These are phyloP conservation scores for Eunapius fragilis DNA, from an alignment of 37 sponge, comb jelly and placozoan species.

Conservation along the genomic window DNA sequence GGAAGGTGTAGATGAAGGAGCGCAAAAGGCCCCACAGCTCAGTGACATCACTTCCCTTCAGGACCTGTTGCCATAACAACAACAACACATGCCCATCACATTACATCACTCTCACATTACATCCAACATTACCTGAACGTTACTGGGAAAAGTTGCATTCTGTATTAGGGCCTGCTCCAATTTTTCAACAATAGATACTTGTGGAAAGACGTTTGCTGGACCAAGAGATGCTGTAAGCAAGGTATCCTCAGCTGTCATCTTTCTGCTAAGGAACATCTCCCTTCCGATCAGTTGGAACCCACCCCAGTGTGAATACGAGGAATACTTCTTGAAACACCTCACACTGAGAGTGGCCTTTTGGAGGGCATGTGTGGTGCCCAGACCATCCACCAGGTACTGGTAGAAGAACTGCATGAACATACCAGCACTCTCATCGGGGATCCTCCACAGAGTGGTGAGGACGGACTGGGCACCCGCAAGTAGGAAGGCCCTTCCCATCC, in stretches of 20 bases:
- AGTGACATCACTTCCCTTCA: background rate
- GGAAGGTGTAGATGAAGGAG: slow-evolving; percentile 29
- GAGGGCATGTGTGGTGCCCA: slow-evolving; percentile 40
- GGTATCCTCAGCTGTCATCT: background rate
- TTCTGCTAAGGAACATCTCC: slow-evolving; percentile 23
- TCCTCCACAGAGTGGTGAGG: slow-evolving; percentile 68
- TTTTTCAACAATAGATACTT: slow-evolving; percentile 12
- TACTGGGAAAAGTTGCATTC: slow-evolving; percentile 30
- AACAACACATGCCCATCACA: no score
- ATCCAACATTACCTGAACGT: slow-evolving; percentile 30
- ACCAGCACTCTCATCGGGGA: slow-evolving; percentile 74
- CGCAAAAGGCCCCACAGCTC: slow-evolving; percentile 23
- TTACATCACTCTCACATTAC: background rate
- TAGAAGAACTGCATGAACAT: slow-evolving; percentile 84
- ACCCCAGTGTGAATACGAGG: slow-evolving; percentile 74
- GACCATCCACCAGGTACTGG: slow-evolving; percentile 63
- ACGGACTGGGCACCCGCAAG: slow-evolving; percentile 80
- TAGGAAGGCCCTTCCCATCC: slow-evolving; percentile 77
- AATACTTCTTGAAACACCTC: slow-evolving; percentile 63
- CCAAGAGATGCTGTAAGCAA: slow-evolving; percentile 9
- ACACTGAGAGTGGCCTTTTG: slow-evolving; percentile 74
- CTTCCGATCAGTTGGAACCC: slow-evolving; percentile 74
- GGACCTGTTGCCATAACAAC: background rate
- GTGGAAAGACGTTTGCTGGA: slow-evolving; percentile 26
- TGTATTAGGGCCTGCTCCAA: slow-evolving; percentile 17